These are phyloP conservation scores for Ptiloglossa arizonensis DNA, from an alignment of 1,140 invertebrate species.

Conservation along the genomic window DNA sequence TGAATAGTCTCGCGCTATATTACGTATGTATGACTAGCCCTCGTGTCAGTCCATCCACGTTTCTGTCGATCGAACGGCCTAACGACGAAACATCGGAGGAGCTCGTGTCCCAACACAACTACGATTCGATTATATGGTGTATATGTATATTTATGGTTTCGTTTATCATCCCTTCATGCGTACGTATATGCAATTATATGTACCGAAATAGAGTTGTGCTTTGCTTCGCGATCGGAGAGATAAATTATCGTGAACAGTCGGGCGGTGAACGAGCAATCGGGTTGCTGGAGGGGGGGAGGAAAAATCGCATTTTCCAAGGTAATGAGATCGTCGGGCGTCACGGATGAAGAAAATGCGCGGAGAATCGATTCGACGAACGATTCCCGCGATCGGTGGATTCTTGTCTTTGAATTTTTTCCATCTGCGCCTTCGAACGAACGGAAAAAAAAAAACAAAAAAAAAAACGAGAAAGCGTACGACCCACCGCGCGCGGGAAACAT, in stretches of 20 bases:
- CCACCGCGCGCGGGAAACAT: no score
- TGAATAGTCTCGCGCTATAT: conserved; percentile 20
- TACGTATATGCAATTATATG: conserved; percentile 60
- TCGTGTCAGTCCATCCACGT: conserved; percentile 40
- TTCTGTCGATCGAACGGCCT: conserved; percentile 49
- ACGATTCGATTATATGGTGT: conserved; percentile 57
- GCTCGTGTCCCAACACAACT: conserved; percentile 57
- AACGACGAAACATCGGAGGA: conserved; percentile 56
- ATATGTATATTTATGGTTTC: conserved; percentile 55
- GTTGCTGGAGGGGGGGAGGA: neutral
- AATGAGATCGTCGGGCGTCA: no score
- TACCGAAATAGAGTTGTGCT: conserved; percentile 52
- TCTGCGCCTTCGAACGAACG: neutral
- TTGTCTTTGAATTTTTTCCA: no score
- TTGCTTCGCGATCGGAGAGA: conserved; percentile 27
- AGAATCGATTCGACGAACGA: no score
- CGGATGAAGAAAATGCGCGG: no score
- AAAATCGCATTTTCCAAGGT: neutral
- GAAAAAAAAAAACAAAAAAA: no score
- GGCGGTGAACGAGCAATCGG: neutral
- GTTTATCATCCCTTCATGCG: conserved; percentile 54
- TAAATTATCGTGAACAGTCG: conserved; percentile 8
- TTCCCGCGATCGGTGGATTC: no score
- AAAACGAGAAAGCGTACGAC: no score
- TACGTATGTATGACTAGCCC: conserved; percentile 37